Evolutionary conservation across 2,797 vertebrate species (phyloP).

Genomic region (Chloroceryle inda): DNA sequence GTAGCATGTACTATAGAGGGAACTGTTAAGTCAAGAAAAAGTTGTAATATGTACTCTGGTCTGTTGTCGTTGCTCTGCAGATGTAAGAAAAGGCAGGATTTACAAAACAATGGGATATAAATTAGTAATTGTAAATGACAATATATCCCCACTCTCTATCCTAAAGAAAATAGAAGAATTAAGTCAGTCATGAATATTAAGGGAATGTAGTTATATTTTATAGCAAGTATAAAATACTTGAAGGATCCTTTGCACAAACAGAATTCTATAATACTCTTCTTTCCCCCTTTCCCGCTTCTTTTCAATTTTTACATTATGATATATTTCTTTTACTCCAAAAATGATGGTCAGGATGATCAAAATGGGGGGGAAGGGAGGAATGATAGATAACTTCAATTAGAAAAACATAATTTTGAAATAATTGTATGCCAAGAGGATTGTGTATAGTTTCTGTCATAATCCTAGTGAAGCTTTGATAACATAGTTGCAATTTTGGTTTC

Average conservation of each 20-base stretch:
- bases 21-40: background rate
- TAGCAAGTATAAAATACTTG: conserved; percentile 4
- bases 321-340: background rate
- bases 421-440: conserved; percentile 6
- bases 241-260: background rate
- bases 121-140: background rate
- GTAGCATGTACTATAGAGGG: background rate
- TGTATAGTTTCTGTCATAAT: conserved; percentile 8
- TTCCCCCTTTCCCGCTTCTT: background rate
- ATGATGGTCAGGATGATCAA: conserved; percentile 11
- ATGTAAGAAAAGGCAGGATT: background rate
- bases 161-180: conserved; percentile 30
- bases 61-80: background rate
- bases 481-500: conserved; percentile 33
- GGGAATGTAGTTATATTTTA: conserved; percentile 35
- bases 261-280: conserved; percentile 7
- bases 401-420: conserved; percentile 41
- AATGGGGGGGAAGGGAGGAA: background rate
- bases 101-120: background rate
- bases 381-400: conserved; percentile 21
- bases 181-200: background rate
- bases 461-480: conserved; percentile 45
- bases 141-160: background rate
- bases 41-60: background rate
- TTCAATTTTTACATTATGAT: conserved; percentile 10